Evolutionary conservation across 2,888 invertebrate genomes (phyloP), one percentile per base, ranked within the genome.

Genomic region (Folsomia candida): DNA sequence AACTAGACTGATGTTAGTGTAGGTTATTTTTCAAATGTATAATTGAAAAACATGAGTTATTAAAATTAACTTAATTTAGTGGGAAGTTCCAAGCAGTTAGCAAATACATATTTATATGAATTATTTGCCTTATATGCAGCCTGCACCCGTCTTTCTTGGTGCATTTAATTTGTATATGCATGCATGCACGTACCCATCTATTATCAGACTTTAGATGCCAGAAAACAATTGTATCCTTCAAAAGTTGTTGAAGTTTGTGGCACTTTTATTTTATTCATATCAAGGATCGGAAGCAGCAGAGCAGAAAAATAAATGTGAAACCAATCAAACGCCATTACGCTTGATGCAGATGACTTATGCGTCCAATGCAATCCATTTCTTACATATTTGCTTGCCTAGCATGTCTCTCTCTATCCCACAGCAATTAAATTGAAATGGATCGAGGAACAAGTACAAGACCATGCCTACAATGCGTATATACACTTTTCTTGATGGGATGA

Each of bases 241-340:
- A n/a, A n/a, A 27, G 18, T 18, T 4, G 18, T 20, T 26, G 47
- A 18, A 60, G 60, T 18, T 18, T 26, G 60, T 26, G 22, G 26
- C 18, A 60, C 54, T 54, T 54, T 47, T 47, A n/a, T 54, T 54
- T 20, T 54, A n/a, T 14, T 54, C n/a, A 28, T 64, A 58, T 25
- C 27, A 64, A 65, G 67, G 63, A 74, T 67, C 25, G 63, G 28
- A 66, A 59, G 69, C 66, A 74, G 58, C 71, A 71, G 65, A 74
- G 67, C 71, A 57, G 51, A 71, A 68, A 71, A 68, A 69, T 71
- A 71, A 71, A 74, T 71, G 71, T 29, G 70, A 74, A 74, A 65
- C 66, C 71, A 67, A 74, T 71, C 70, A 62, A 47, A n/a, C 24
- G 24, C 57, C 28, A 60, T 26, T 6, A 60, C n/a, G n/a, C n/a